Conservation (phyloP, 2,113 vertebrate species). For the Phalacrocorax brasilianus region DNA sequence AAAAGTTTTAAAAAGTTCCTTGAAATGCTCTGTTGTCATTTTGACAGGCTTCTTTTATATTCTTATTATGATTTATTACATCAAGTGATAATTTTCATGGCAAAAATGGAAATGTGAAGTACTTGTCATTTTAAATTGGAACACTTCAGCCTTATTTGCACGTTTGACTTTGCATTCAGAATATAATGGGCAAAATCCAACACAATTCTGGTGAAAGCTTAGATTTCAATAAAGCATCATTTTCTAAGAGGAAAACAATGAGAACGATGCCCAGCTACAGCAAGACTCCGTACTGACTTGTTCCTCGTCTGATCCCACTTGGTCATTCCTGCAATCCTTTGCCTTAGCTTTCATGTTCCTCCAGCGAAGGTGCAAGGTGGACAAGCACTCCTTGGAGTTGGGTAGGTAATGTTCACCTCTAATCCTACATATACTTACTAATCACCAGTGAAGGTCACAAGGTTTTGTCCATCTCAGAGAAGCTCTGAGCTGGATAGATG, state of each 20-base stretch:
- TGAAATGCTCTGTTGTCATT: background rate
- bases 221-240: background rate
- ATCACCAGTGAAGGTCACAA: background rate
- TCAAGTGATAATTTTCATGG: background rate
- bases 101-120: background rate
- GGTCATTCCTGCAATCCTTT: background rate
- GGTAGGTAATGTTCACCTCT: background rate
- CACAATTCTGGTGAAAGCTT: background rate
- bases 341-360: background rate
- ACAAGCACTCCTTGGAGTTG: background rate
- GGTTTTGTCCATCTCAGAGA: background rate
- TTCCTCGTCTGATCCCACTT: background rate
- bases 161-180: background rate
- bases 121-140: conserved; percentile 1
- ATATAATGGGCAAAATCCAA: background rate
- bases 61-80: background rate
- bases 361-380: background rate
- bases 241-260: background rate
- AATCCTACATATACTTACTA: background rate
- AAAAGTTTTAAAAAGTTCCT: background rate
- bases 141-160: conserved; percentile 18
- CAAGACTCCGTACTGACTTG: accelerated
- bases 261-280: background rate
- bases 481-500: background rate
- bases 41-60: conserved; percentile 11